These are phyloP conservation scores for Numenius phaeopus DNA, from an alignment of 2,797 vertebrate species.

Conservation along the genomic window DNA sequence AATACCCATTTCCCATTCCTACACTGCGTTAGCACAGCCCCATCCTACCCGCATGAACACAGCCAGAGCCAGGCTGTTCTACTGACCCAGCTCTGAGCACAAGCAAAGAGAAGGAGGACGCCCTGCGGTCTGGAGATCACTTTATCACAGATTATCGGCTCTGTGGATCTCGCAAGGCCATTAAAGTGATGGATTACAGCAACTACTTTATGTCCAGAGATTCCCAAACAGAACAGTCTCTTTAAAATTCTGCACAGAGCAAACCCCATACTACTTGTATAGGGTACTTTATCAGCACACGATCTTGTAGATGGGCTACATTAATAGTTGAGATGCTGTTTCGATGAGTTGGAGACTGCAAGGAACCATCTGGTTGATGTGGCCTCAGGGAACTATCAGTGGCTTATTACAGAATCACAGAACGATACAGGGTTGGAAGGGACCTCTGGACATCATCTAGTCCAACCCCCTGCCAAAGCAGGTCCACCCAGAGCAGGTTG, in stretches of 20 bases:
- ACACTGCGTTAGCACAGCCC: not conserved
- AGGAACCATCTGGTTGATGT: not conserved
- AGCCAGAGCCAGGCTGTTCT: not conserved
- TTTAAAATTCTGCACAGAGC: not conserved
- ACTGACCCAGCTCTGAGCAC: not conserved
- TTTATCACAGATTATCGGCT: not conserved
- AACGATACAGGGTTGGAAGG: too few species aligned
- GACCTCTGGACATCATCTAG: too few species aligned
- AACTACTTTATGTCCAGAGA: not conserved
- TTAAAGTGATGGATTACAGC: not conserved
- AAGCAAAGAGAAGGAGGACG: not conserved
- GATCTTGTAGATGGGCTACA: not conserved
- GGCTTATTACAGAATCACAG: not conserved
- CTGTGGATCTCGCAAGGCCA: not conserved
- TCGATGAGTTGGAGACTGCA: not conserved
- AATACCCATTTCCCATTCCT: not conserved
- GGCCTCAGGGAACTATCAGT: not conserved
- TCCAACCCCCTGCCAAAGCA: too few species aligned
- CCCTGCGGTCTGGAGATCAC: not conserved
- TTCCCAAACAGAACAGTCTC: not conserved
- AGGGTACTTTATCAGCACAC: not conserved
- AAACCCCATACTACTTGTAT: fast-evolving
- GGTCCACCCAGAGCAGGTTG: too few species aligned
- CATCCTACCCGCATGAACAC: fast-evolving
- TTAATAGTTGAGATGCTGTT: not conserved